Percentiles rank a stretch among this genome's conserved stretches.
Conservation (phyloP, 2,888 invertebrate species). For the Boloria selene region DNA sequence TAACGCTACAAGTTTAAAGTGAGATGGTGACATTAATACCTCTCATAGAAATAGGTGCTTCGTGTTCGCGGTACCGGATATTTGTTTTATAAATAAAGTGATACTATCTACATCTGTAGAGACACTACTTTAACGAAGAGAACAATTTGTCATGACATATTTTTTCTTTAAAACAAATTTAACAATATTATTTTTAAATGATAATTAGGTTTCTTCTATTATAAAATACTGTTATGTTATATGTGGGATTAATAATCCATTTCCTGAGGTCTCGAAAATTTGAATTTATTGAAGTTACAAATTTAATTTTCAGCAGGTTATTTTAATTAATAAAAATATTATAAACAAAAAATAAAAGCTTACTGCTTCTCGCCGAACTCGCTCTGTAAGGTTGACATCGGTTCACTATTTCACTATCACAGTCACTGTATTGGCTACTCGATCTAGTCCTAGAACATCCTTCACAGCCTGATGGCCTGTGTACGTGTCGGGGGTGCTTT, state of each 20-base stretch:
- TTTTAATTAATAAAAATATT: conserved; percentile 31
- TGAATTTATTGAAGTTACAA: conserved; percentile 5
- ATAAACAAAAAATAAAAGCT: conserved; percentile 50
- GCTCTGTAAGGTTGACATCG: conserved; percentile 66
- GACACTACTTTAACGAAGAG: conserved; percentile 18
- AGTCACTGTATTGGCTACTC: conserved; percentile 73
- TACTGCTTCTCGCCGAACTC: conserved; percentile 73
- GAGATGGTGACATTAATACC: conserved; percentile 28
- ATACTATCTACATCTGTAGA: conserved; percentile 29
- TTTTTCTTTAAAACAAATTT: too few species aligned
- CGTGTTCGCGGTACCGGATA: conserved; percentile 54
- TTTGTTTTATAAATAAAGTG: conserved; percentile 58
- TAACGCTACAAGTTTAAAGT: neutral
- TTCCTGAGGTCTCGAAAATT: neutral
- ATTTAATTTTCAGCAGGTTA: neutral
- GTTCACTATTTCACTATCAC: conserved; percentile 74
- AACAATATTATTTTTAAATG: too few species aligned
- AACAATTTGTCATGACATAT: neutral
- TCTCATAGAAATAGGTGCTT: conserved; percentile 45
- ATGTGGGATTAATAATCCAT: too few species aligned
- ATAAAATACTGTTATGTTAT: too few species aligned
- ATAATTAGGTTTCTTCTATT: too few species aligned
- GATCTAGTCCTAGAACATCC: conserved; percentile 72
- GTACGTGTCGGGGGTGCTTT: conserved; percentile 48
- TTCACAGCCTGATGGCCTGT: conserved; percentile 65